A percentile compares a stretch with the other conserved stretches of the same genome.
Conservation (phyloP, 2,797 vertebrate species). For the Hypotaenidia okinawae region DNA sequence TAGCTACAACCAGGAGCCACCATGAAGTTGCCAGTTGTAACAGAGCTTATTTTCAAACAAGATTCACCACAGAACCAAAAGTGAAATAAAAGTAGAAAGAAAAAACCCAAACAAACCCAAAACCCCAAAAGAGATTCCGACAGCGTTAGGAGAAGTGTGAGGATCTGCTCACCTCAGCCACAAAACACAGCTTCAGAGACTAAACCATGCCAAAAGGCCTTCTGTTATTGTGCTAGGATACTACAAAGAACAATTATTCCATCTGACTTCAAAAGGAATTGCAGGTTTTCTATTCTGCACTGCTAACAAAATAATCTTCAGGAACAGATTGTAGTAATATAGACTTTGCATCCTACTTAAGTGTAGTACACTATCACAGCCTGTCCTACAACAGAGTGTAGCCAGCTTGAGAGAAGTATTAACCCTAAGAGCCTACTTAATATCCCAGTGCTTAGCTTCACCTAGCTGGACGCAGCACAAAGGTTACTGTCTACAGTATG, state of each 20-base stretch:
- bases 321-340: not conserved
- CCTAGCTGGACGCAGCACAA: conserved; percentile 21
- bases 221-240: conserved; percentile 52
- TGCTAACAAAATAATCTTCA: conserved; percentile 12
- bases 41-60: conserved; percentile 51
- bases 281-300: not conserved
- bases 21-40: conserved; percentile 27
- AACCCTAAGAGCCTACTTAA: conserved; percentile 5
- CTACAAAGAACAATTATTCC: not conserved
- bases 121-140: not conserved
- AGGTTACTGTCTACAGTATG: conserved; percentile 24
- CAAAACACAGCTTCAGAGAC: conserved; percentile 43
- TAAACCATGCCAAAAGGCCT: conserved; percentile 39
- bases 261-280: conserved; percentile 17
- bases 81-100: not conserved
- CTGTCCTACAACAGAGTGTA: not conserved
- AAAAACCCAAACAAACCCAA: no score
- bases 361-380: not conserved
- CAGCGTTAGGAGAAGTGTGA: conserved; percentile 31
- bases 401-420: conserved; percentile 15
- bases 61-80: conserved; percentile 40
- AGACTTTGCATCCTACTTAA: not conserved
- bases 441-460: conserved; percentile 53
- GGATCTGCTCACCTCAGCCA: conserved; percentile 57
- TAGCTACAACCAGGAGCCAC: conserved; percentile 37